Percentiles rank a stretch among this genome's conserved stretches.
phyloP scores from a whole-genome alignment of 1,140 invertebrate genomes.

The Matsumurasca onukii region DNA sequence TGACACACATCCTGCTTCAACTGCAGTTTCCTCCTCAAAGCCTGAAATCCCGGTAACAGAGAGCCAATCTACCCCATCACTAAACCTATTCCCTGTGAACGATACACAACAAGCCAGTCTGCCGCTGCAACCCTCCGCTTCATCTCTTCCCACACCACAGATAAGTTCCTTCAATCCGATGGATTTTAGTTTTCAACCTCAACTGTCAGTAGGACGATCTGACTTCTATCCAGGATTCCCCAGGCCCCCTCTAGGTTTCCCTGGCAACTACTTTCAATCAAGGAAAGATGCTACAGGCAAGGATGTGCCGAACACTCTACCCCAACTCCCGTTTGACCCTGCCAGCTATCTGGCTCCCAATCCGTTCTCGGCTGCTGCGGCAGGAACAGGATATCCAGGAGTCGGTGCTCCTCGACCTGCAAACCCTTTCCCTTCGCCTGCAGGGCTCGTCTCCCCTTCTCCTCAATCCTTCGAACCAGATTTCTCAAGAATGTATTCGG shows the following conservation, averaged over 20 bases:
- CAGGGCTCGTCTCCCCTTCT: background rate
- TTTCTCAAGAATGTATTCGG: conserved; percentile 53
- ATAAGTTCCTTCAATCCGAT: background rate
- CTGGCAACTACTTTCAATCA: conserved; percentile 7
- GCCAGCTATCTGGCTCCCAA: conserved; percentile 11
- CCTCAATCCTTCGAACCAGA: conserved; percentile 47
- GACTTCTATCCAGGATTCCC: conserved; percentile 27
- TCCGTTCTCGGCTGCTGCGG: conserved; percentile 31
- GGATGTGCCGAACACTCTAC: conserved; percentile 3
- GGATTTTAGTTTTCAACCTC: conserved; percentile 26
- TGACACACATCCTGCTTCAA: background rate
- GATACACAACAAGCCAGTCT: conserved; percentile 1
- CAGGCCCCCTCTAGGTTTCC: background rate
- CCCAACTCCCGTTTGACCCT: conserved; percentile 19
- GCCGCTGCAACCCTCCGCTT: conserved; percentile 5
- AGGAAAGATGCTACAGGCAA: conserved; percentile 29
- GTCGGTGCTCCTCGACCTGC: conserved; percentile 7
- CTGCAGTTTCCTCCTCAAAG: conserved; percentile 2
- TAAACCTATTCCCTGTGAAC: conserved; percentile 26
- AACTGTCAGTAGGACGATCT: conserved; percentile 1
- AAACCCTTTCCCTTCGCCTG: background rate
- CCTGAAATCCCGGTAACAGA: background rate
- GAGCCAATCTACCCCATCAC: conserved; percentile 13
- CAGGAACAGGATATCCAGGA: conserved; percentile 15
- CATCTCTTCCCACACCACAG: conserved; percentile 9